Base-by-base conservation (phyloP, 2,113 vertebrate genomes). In the Eupsittula cactorum region DNA sequence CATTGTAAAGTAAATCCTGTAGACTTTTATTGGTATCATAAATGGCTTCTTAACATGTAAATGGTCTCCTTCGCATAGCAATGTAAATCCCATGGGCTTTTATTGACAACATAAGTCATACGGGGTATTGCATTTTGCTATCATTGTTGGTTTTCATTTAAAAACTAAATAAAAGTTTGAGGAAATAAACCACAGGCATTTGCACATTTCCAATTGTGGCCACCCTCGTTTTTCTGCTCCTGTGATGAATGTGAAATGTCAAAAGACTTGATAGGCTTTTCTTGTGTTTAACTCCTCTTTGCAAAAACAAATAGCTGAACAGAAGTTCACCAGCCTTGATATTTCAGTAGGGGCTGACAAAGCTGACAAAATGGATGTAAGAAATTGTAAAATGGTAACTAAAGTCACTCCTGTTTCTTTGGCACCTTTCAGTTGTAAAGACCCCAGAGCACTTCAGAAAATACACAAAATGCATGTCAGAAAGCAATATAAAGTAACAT, bases 21-120 rank as follows among this genome's bases (percentile, higher is more conserved):
- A 65, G 89, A 91, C 87, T 98, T 98, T 98, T 97, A 97, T 96
- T 92, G 60, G 90, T 76, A 82, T 77, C 93, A 94, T 97, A 98
- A 97, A 98, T 89, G 92, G 81, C 70, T 97, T 97, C 87, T 97
- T 97, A 97, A 95, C 94, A 97, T 98, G 96, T 96, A 98, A 98
- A 98, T 96, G 70, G 83, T 47, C 35, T 97, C 31, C 74, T 67
- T 91, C 35, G 9, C 50, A 55, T 78, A 29, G 65, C 59, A 92
- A 33, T 79, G 91, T 88, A 96, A 97, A 97, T 97, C 90, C 83
- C 80, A 64, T 31, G 77, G 86, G 85, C 74, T 95, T 96, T 88
- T 97, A 95, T 79, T 96, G 77, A 63, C 73, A 86, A 52, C 60
- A 62, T 97, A 97, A 97, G 92, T 98, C 94, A 97, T 75, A 41